Base-by-base conservation (phyloP, 2,888 invertebrate species). In the Melanargia galathea region DNA sequence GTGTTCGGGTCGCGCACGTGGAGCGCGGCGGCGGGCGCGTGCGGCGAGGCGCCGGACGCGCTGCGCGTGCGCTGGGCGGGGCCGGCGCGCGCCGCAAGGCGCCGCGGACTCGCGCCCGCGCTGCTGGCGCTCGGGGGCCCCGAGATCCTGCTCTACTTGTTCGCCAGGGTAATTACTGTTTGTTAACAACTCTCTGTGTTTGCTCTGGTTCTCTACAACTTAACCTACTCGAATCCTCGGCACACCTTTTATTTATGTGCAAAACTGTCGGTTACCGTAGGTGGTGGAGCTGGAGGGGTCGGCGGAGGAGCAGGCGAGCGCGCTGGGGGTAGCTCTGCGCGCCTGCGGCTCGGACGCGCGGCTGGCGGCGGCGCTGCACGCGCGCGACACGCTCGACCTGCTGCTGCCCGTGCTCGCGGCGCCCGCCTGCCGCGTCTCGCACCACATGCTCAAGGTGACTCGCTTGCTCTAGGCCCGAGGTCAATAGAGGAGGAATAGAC, bases 151-250 rank as follows among this genome's bases (percentile, higher is more conserved):
- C 82, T 95, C 1, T 95, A 93, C 69, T 83, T 95, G 0, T 95
- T 94, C 73, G 95, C 95, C 0, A 92, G 94, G 83, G 95, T 94
- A 73, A 64, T 73, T 54, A n/a, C n/a, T n/a, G n/a, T n/a, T n/a
- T n/a, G n/a, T n/a, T n/a, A n/a, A n/a, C n/a, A n/a, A n/a, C n/a
- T n/a, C n/a, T n/a, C n/a, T 57, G 38, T 3, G 8, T 30, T 2
- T 30, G 2, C 8, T 30, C 7, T 8, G 5, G 30, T 7, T 30
- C 7, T 8, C 8, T 30, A 8, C 8, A 30, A 30, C 5, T 7
- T 7, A 30, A 6, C 1, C 30, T 30, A 30, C 5, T 30, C 30
- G 1, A 30, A 30, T n/a, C n/a, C n/a, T n/a, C n/a, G n/a, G n/a
- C n/a, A n/a, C n/a, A n/a, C n/a, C n/a, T 26, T 26, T 26, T 26